These are phyloP conservation scores for Dicrostonyx torquatus DNA, from an alignment of 2,797 vertebrate species.

Conservation along the genomic window DNA sequence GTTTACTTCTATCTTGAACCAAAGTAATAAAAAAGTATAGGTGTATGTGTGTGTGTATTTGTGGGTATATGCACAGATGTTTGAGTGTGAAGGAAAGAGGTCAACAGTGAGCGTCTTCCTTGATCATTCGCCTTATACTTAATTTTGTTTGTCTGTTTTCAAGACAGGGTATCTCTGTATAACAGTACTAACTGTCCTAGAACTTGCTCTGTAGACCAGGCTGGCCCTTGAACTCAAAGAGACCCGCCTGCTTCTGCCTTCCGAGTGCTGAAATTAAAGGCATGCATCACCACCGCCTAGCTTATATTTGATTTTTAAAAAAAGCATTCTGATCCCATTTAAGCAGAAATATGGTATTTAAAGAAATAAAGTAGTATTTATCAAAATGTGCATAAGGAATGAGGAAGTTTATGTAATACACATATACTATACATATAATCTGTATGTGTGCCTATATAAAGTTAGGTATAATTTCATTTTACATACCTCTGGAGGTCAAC, in stretches of 20 bases:
- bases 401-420: background rate
- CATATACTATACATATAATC: background rate
- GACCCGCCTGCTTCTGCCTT: no score
- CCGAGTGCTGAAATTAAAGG: no score
- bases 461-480: conserved; percentile 58
- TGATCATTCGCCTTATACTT: background rate
- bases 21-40: background rate
- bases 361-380: conserved; percentile 44
- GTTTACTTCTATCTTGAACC: conserved; percentile 1
- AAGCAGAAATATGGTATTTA: conserved; percentile 32
- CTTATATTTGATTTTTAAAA: background rate
- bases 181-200: no score
- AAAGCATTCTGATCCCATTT: background rate
- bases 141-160: no score
- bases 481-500: conserved; percentile 96
- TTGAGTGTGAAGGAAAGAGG: background rate
- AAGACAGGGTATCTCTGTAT: no score
- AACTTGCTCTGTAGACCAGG: no score
- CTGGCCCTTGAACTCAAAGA: no score
- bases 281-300: no score
- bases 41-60: background rate
- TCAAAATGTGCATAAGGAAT: conserved; percentile 54
- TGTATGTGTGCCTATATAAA: conserved; percentile 18
- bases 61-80: background rate
- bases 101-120: background rate